These are phyloP conservation scores for Rhogogaster chlorosoma DNA, from an alignment of 2,888 invertebrate genomes.

Conservation along the genomic window DNA sequence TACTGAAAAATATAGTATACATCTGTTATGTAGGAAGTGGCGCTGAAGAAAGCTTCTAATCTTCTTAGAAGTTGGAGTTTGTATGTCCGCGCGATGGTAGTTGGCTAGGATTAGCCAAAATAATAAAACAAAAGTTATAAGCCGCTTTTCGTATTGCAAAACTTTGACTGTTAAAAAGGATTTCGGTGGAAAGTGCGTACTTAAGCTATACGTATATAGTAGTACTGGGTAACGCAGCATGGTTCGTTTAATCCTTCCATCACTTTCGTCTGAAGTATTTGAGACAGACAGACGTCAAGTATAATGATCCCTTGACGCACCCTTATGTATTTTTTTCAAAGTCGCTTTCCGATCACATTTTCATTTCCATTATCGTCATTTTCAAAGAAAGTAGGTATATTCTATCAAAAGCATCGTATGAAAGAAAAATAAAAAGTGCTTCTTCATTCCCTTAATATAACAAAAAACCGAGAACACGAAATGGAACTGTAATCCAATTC, in stretches of 20 bases:
- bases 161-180: slow-evolving; percentile 34
- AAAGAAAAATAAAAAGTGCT: background rate
- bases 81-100: background rate
- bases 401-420: background rate
- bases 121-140: slow-evolving; percentile 34
- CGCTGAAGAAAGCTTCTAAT: slow-evolving; percentile 18
- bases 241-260: slow-evolving; percentile 20
- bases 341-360: background rate
- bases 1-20: background rate
- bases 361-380: background rate
- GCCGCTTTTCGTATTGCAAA: slow-evolving; percentile 37
- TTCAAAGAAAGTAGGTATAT: background rate
- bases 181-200: slow-evolving; percentile 1
- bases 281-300: background rate
- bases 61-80: background rate
- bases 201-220: background rate
- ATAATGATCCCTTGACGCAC: slow-evolving; percentile 30
- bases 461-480: background rate
- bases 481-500: background rate
- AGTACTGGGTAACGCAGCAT: background rate
- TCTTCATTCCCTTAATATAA: background rate
- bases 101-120: background rate
- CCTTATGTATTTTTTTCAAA: background rate
- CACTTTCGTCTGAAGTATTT: slow-evolving; percentile 14
- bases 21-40: too few relatives aligned